These are phyloP conservation scores for Galago senegalensis DNA, from an alignment of 2,797 vertebrate species.

Conservation along the genomic window DNA sequence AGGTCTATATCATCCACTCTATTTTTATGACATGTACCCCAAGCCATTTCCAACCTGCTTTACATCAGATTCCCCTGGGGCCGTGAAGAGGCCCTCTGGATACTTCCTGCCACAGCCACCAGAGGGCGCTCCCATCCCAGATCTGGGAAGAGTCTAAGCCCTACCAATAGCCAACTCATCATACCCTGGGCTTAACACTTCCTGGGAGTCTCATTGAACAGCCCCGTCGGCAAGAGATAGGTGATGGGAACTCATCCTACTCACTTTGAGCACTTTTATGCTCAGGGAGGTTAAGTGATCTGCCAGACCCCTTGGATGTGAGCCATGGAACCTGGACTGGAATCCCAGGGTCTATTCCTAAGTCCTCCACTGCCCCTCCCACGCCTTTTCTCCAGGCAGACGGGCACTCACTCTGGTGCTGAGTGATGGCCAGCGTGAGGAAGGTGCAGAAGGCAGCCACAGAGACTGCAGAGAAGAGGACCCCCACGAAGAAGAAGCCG, in stretches of 20 bases:
- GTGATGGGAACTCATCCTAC: background rate
- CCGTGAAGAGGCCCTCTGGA: background rate
- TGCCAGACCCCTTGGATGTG: background rate
- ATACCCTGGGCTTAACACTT: background rate
- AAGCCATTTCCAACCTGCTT: background rate
- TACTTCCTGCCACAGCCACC: constrained; percentile 30
- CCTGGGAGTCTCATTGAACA: background rate
- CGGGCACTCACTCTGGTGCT: constrained; percentile 92
- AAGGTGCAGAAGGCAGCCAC: constrained; percentile 93
- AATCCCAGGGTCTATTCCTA: background rate
- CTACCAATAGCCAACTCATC: too few relatives aligned
- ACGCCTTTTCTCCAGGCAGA: fast-evolving
- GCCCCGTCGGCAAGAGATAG: background rate
- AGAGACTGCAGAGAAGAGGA: constrained; percentile 93
- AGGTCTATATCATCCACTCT: background rate
- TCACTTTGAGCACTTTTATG: background rate
- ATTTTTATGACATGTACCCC: background rate
- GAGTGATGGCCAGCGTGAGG: constrained; percentile 92
- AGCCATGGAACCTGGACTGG: background rate
- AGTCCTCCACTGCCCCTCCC: background rate
- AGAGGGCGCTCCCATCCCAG: constrained; percentile 52
- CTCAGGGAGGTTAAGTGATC: background rate
- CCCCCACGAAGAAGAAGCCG: constrained; percentile 94
- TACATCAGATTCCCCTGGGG: background rate
- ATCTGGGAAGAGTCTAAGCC: background rate